These are phyloP conservation scores for Taenioides sp. DNA, from an alignment of 2,797 vertebrate genomes.

Conservation along the genomic window DNA sequence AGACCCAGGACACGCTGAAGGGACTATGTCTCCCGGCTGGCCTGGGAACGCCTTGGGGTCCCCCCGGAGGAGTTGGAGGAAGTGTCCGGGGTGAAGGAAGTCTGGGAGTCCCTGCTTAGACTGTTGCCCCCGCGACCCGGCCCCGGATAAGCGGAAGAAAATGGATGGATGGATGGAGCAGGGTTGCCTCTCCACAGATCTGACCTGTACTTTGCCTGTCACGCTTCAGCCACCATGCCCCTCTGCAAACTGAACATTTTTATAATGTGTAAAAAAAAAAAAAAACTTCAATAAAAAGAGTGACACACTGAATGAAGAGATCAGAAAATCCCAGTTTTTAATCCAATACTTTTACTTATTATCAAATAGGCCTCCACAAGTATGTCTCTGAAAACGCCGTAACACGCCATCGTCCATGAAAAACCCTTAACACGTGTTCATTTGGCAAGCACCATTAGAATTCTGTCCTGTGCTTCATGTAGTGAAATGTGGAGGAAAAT, in stretches of 20 bases:
- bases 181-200: too few species aligned
- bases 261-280: not conserved
- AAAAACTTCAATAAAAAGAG: conserved; percentile 36
- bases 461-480: conserved; percentile 75
- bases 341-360: conserved; percentile 69
- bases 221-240: too few species aligned
- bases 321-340: conserved; percentile 66
- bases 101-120: too few species aligned
- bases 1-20: too few species aligned
- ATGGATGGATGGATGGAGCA: too few species aligned
- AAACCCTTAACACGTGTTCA: conserved; percentile 75
- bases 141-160: too few species aligned
- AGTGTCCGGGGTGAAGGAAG: too few species aligned
- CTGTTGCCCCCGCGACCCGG: too few species aligned
- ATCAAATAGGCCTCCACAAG: conserved; percentile 71
- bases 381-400: conserved; percentile 59
- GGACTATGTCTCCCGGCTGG: too few species aligned
- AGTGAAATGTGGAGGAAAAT: conserved; percentile 80
- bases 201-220: too few species aligned
- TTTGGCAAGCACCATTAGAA: conserved; percentile 82
- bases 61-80: too few species aligned
- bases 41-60: too few species aligned
- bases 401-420: conserved; percentile 42
- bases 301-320: conserved; percentile 61
- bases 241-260: not conserved